These are phyloP conservation scores for Etheostoma nigrum DNA, from an alignment of 2,797 vertebrate species.

Conservation along the genomic window DNA sequence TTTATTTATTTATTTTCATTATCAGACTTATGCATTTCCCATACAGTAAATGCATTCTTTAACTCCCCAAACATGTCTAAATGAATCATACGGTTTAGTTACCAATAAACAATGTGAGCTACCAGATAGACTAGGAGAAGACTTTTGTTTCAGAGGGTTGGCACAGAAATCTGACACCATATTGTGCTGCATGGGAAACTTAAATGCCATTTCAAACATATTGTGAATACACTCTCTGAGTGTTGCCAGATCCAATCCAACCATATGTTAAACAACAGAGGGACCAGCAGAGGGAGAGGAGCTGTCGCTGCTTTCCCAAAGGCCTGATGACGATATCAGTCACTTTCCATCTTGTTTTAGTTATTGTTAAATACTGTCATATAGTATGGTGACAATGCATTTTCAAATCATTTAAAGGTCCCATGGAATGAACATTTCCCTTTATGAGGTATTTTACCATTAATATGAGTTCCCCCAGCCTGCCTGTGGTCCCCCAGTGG, in stretches of 20 bases:
- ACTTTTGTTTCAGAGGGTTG: conserved; percentile 21
- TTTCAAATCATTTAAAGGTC: not conserved
- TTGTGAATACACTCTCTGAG: conserved; percentile 24
- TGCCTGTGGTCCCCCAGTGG: too few species aligned
- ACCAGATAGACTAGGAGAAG: not conserved
- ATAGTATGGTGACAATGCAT: not conserved
- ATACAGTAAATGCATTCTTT: not conserved
- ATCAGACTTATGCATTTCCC: not conserved
- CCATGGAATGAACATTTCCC: too few species aligned
- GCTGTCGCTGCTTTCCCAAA: not conserved
- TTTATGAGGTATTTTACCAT: too few species aligned
- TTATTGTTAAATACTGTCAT: not conserved
- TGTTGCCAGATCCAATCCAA: conserved; percentile 33
- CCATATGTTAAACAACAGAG: conserved; percentile 43
- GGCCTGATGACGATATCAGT: not conserved
- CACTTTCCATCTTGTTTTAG: not conserved
- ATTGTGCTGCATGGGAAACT: conserved; percentile 30
- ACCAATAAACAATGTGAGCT: not conserved
- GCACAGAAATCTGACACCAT: conserved; percentile 21
- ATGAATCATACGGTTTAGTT: not conserved
- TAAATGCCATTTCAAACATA: conserved; percentile 46
- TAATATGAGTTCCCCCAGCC: too few species aligned
- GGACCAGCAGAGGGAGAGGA: conserved; percentile 12
- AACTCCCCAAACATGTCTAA: not conserved
- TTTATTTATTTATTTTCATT: not conserved